Evolutionary conservation across 2,113 vertebrate species (phyloP), one percentile per base, ranked within the genome.

Genomic region (Oncorhynchus mykiss): DNA sequence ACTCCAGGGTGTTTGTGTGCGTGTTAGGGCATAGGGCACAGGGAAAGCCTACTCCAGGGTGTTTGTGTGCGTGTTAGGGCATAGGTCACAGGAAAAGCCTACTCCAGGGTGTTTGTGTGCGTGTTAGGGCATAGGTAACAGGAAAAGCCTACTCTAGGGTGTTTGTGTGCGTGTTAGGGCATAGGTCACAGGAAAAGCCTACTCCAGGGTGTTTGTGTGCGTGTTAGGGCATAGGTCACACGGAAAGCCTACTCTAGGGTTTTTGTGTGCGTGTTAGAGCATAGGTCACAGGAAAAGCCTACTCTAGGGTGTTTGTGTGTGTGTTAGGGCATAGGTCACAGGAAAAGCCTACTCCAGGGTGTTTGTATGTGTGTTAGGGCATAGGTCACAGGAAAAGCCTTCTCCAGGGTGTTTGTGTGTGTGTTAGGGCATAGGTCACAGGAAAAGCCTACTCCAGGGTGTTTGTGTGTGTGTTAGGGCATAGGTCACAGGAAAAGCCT

Each of bases 231-330:
- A 29, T 29, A 29, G 29, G 29, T 18, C 29, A 24, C 20, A 70
- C 39, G 68, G 7, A 49, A 70, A 48, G 68, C 68, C 68, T 45
- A 70, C 68, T 70, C 39, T n/a, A 70, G 68, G 68, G 68, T 80
- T 31, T 75, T 70, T 82, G 80, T 84, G 80, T 79, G 27, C 76
- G 60, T 31, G 31, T 31, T 31, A 31, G 27, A 3, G 27, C 27
- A 29, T 29, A 29, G 27, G 27, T 0, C 27, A 64, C 60, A 16
- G n/a, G 72, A 77, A 54, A 45, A 45, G 39, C 31, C 31, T 34
- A 6, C 31, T 34, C 5, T 6, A 7, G 31, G 31, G 31, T 34
- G 48, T 75, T 72, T 82, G 78, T 84, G 81, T 79, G 27, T 74
- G 60, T 34, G 31, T 34, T 34, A 34, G 29, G 29, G 29, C 29